A percentile compares a stretch with the other conserved stretches of the same genome.
Evolutionary conservation across 1,140 invertebrate genomes (phyloP).

Genomic region (Temnothorax longispinosus): DNA sequence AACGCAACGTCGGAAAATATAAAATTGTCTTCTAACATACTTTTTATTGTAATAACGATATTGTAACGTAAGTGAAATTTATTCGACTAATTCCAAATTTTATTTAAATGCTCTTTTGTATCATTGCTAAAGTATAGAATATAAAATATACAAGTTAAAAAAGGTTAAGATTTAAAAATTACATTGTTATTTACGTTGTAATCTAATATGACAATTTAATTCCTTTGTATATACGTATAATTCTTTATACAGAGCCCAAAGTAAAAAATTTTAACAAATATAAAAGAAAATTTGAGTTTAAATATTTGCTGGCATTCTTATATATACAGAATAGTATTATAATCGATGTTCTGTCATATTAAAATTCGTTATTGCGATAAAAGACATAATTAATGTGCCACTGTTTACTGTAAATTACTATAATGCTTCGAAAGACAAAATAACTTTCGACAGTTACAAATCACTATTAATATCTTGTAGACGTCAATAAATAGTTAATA

Average conservation of each 20-base stretch:
- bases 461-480: not conserved
- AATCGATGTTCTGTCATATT: not conserved
- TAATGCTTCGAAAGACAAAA: conserved; percentile 5
- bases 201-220: not conserved
- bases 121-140: not conserved
- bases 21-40: not conserved
- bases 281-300: not conserved
- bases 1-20: not conserved
- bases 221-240: not conserved
- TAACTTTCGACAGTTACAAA: conserved; percentile 29
- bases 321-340: not conserved
- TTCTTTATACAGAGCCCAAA: not conserved
- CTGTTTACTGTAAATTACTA: not conserved
- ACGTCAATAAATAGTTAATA: not conserved
- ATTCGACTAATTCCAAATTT: not conserved
- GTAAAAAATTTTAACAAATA: not conserved
- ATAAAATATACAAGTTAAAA: not conserved
- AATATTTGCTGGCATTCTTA: not conserved
- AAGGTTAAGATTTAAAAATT: not conserved
- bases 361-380: not conserved
- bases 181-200: not conserved
- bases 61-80: not conserved
- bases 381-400: not conserved
- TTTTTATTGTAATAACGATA: not conserved
- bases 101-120: not conserved